Evolutionary conservation across 2,113 vertebrate genomes (phyloP).

Genomic region (Rissa tridactyla): DNA sequence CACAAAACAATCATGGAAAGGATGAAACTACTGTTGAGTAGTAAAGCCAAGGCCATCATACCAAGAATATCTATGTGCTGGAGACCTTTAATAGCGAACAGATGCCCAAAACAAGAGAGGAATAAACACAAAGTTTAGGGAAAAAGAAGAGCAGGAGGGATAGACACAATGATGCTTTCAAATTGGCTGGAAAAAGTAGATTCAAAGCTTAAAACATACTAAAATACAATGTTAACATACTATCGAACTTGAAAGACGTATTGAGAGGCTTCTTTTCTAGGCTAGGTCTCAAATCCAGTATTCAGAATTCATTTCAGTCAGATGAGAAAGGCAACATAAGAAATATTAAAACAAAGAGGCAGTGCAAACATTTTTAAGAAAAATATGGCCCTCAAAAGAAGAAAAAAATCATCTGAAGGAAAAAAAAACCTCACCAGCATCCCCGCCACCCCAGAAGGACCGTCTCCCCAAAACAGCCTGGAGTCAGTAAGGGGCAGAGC

Average conservation of each 20-base stretch:
- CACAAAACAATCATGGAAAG: neutral
- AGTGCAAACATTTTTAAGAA: neutral
- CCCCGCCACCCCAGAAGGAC: neutral
- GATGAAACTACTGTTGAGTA: neutral
- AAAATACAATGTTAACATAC: neutral
- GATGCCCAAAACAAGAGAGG: neutral
- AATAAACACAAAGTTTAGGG: neutral
- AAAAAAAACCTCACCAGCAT: neutral
- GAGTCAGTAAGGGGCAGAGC: neutral
- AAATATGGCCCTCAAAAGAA: neutral
- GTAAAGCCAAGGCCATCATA: neutral
- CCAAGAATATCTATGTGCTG: neutral
- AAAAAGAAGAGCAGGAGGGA: neutral
- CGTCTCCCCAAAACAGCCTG: neutral
- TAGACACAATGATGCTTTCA: neutral
- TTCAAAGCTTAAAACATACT: neutral
- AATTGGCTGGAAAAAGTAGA: neutral
- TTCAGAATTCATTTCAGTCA: neutral
- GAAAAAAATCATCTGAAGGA: neutral
- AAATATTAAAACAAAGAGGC: neutral
- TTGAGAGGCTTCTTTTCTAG: neutral
- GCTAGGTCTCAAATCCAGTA: neutral
- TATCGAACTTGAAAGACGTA: neutral
- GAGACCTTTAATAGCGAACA: neutral
- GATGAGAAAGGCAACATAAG: neutral